These are phyloP conservation scores for Philaethria dido DNA, from an alignment of 2,888 invertebrate species.

Conservation along the genomic window DNA sequence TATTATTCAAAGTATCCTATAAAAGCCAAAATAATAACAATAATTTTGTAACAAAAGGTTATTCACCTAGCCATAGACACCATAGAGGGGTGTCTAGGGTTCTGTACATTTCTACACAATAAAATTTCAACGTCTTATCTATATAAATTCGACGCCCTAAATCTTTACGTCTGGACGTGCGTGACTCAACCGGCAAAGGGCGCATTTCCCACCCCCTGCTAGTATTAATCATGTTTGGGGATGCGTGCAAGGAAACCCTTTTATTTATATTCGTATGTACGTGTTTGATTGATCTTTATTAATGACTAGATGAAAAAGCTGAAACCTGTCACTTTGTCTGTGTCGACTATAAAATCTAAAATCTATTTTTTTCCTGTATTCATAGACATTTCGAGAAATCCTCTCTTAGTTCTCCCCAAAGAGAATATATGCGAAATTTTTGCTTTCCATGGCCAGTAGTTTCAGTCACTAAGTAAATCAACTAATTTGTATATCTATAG, in stretches of 20 bases:
- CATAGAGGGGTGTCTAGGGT: not conserved
- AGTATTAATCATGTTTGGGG: conserved; percentile 37
- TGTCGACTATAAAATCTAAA: too few species aligned
- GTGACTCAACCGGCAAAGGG: conserved; percentile 38
- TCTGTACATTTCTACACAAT: not conserved
- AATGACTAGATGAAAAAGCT: not conserved
- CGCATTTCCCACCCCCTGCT: conserved; percentile 31
- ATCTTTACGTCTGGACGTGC: conserved; percentile 33
- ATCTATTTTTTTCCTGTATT: too few species aligned
- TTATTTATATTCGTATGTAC: not conserved
- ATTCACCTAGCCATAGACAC: not conserved
- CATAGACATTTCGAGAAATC: too few species aligned
- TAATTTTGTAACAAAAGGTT: not conserved
- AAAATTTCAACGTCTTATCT: not conserved
- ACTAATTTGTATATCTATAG: too few species aligned
- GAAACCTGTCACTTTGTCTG: too few species aligned
- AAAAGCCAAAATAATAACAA: not conserved
- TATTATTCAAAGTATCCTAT: not conserved
- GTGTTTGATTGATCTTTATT: conserved; percentile 1
- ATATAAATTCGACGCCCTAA: not conserved
- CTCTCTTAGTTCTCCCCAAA: too few species aligned
- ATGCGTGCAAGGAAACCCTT: conserved; percentile 24
- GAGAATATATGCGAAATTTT: too few species aligned
- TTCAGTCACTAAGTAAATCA: too few species aligned
- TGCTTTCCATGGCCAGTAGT: too few species aligned